These are phyloP conservation scores for Pyrocoelia pectoralis DNA, from an alignment of 2,888 invertebrate genomes.

Conservation along the genomic window DNA sequence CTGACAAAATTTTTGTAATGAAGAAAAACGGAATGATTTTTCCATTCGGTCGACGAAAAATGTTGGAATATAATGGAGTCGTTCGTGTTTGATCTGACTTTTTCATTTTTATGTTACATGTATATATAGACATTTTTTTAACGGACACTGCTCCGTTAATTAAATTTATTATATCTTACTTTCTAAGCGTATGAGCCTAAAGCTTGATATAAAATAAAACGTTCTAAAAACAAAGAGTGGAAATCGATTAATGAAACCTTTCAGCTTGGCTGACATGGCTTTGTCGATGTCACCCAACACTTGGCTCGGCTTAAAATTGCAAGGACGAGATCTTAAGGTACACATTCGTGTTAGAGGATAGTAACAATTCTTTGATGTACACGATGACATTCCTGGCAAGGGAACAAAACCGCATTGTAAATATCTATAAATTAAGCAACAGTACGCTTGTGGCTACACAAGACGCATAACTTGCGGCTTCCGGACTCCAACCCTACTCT, in stretches of 20 bases:
- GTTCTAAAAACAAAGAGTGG: background rate
- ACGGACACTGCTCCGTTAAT: background rate
- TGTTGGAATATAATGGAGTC: background rate
- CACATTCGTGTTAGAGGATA: background rate
- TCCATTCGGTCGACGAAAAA: background rate
- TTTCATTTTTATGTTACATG: background rate
- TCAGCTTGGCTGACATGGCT: too few species aligned
- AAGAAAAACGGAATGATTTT: background rate
- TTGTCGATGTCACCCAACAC: too few species aligned
- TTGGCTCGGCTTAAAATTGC: too few species aligned
- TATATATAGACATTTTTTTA: background rate
- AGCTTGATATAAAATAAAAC: background rate
- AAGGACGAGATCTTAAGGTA: too few species aligned
- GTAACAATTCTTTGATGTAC: slow-evolving; percentile 30
- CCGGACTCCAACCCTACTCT: slow-evolving; percentile 32
- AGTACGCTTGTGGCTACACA: slow-evolving; percentile 52
- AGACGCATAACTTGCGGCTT: slow-evolving; percentile 54
- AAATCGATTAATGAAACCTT: background rate
- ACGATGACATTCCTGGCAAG: slow-evolving; percentile 44
- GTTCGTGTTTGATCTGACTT: background rate
- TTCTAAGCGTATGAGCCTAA: background rate
- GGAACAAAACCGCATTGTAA: slow-evolving; percentile 47
- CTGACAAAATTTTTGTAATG: background rate
- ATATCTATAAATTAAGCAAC: slow-evolving; percentile 56
- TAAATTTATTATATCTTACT: background rate